phyloP scores from a whole-genome alignment of 2,797 vertebrate genomes.

The Microctenopoma steveboyesi region DNA sequence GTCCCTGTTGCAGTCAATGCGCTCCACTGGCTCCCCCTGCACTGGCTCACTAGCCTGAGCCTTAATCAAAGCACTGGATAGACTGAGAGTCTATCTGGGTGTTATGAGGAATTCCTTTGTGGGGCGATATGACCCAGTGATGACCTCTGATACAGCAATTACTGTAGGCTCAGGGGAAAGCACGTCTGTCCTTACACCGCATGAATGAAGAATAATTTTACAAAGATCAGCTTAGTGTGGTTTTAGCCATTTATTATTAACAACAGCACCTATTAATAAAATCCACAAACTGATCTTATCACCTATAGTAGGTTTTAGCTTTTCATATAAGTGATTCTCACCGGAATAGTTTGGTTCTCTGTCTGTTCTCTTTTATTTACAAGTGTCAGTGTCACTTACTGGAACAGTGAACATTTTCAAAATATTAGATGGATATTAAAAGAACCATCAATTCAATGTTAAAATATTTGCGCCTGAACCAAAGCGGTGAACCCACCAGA shows the following conservation, averaged over 20 bases:
- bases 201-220: slow-evolving; percentile 12
- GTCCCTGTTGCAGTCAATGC: slow-evolving; percentile 74
- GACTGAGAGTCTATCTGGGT: slow-evolving; percentile 55
- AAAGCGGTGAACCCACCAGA: neutral
- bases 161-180: slow-evolving; percentile 35
- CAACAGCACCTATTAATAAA: slow-evolving; percentile 5
- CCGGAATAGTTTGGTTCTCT: neutral
- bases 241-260: slow-evolving; percentile 15
- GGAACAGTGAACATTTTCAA: neutral
- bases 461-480: neutral
- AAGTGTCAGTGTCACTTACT: neutral
- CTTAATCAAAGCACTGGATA: slow-evolving; percentile 65
- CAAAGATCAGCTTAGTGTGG: slow-evolving; percentile 15
- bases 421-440: neutral
- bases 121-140: slow-evolving; percentile 59
- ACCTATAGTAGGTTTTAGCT: neutral
- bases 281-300: neutral
- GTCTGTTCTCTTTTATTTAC: neutral
- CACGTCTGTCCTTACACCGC: slow-evolving; percentile 15
- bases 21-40: slow-evolving; percentile 59
- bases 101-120: slow-evolving; percentile 67
- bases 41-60: slow-evolving; percentile 58
- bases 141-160: slow-evolving; percentile 69
- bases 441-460: neutral
- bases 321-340: neutral